A percentile compares a stretch with the other conserved stretches of the same genome.
Evolutionary conservation across 2,888 invertebrate species (phyloP).

Genomic region (Bombyx huttoni): DNA sequence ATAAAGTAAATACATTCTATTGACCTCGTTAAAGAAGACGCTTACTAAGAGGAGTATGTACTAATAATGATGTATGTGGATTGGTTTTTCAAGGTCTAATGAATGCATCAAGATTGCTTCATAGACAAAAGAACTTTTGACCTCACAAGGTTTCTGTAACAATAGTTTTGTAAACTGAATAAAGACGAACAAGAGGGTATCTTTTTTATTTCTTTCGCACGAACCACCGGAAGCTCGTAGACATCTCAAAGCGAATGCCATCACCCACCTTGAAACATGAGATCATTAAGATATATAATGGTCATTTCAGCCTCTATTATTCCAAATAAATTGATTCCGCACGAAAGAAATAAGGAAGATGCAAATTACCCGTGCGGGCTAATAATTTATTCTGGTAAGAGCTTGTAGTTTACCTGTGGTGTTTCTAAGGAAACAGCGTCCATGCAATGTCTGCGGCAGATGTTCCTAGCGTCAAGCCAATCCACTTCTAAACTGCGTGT

Average conservation of each 20-base stretch:
- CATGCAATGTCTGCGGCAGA: conserved; percentile 94
- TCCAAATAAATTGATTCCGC: no score
- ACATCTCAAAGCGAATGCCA: no score
- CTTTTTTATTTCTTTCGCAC: background rate
- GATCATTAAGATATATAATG: no score
- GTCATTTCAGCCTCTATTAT: no score
- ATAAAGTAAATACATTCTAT: background rate
- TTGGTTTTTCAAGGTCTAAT: background rate
- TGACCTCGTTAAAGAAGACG: background rate
- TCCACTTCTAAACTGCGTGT: conserved; percentile 88
- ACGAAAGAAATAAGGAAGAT: no score
- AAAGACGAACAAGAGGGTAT: background rate
- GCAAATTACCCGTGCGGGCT: no score
- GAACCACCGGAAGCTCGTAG: no score
- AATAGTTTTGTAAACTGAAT: background rate
- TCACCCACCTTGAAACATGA: no score
- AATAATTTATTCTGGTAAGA: no score
- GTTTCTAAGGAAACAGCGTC: conserved; percentile 93
- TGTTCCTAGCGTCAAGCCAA: conserved; percentile 92
- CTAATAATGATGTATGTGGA: background rate
- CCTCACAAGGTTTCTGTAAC: background rate
- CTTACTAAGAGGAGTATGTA: background rate
- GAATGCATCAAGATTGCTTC: conserved; percentile 4
- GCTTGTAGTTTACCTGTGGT: conserved; percentile 73
- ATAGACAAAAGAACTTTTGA: background rate